Base-by-base conservation (phyloP, 2,797 vertebrate genomes). In the Gobionotothen gibberifrons region DNA sequence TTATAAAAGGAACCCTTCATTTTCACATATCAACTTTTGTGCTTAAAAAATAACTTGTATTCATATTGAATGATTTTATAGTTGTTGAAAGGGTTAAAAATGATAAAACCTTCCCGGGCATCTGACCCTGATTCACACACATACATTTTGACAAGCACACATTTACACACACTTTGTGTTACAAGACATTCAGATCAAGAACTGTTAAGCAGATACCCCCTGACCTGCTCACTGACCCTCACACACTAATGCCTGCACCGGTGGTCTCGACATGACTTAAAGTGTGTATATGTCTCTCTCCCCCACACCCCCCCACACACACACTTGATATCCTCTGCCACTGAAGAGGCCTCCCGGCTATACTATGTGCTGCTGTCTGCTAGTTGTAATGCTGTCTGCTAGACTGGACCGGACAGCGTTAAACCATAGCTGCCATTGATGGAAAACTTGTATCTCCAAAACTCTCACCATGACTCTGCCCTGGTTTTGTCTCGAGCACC, bases 141-240 rank as follows among this genome's bases (percentile, higher is more conserved):
- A 6, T 10, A 47, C 51, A 59, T 17, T 26, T 29, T 5, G n/a
- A 42, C 53, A 43, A 10, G 26, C 52, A 2, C 40, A 62, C 29
- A 69, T 58, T 22, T 44, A 26, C 51, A 39, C 48, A 19, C 17
- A 36, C 17, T 12, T 53, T 10, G 6, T 26, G 53, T 65, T 63
- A 57, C 49, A 72, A 63, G 67, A 82, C 81, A 78, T 52, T 66
- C 47, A 40, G 65, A 85, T 76, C 72, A 64, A 78, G 76, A 83
- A 76, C 69, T 67, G 87, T 80, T 12, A 61, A 78, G 69, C 78
- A 85, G 83, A 83, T 44, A 82, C 72, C 76, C 69, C 32, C 55
- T 78, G 89, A 89, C 87, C 86, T 72, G 73, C 3, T 81, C 81
- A 51, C 64, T 88, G 90, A 90, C 83, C 90, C 86, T 82, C 53